phyloP scores from a whole-genome alignment of 1,140 invertebrate genomes.

The Solenopsis fugax region DNA sequence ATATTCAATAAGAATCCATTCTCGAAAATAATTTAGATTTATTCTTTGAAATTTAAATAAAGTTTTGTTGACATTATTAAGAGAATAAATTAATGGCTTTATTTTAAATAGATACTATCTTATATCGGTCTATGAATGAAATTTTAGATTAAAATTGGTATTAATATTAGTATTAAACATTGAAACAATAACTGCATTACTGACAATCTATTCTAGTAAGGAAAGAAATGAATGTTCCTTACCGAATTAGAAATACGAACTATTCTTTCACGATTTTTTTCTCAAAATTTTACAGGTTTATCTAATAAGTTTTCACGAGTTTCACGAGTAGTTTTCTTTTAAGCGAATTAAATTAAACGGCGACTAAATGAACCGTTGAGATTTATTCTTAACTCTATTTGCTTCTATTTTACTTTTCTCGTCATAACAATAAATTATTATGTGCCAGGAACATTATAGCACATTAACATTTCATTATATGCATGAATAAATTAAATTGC shows the following conservation, averaged over 20 bases:
- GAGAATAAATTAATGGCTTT: too few relatives aligned
- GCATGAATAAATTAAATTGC: slow-evolving; percentile 53
- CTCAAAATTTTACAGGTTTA: neutral
- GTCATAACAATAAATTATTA: slow-evolving; percentile 44
- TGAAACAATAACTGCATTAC: neutral
- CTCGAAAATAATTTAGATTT: too few relatives aligned
- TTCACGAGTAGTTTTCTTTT: neutral
- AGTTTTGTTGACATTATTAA: too few relatives aligned
- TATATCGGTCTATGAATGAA: neutral
- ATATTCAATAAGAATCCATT: too few relatives aligned
- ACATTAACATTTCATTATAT: neutral
- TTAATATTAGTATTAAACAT: neutral
- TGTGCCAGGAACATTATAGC: too few relatives aligned
- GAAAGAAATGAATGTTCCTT: neutral
- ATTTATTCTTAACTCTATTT: slow-evolving; percentile 43
- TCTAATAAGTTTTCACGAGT: neutral
- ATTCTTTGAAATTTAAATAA: too few relatives aligned
- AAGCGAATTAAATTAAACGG: neutral
- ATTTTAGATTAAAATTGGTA: slow-evolving; percentile 16
- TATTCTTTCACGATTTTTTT: neutral
- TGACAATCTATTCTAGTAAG: neutral
- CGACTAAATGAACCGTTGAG: neutral
- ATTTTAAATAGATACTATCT: too few relatives aligned
- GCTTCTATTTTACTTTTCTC: neutral
- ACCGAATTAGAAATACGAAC: slow-evolving; percentile 1